Base-by-base conservation (phyloP, 1,140 invertebrate species). In the Bombus vancouverensis region DNA sequence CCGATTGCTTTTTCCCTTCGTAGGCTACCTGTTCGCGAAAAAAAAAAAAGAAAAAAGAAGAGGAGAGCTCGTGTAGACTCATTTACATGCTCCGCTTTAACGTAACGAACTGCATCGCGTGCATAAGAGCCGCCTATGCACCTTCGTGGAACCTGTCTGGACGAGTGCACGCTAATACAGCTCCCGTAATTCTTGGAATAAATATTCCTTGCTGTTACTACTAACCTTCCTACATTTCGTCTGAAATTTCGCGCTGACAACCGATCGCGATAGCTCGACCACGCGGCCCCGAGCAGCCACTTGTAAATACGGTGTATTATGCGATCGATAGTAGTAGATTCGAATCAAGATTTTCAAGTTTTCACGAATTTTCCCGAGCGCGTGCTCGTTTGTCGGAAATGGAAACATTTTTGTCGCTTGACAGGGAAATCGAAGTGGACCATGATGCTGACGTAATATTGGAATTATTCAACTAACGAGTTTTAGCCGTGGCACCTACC, bases 41-140 rank as follows among this genome's bases (percentile, higher is more conserved):
- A 10, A 2, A 2, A 12, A n/a, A 8, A 4, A 25, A 15, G 3
- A 3, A 28, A 22, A 34, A n/a, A 39, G 28, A 47, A 70, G 68
- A 80, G 83, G 78, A 68, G 57, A 57, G 44, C 74, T 73, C 62
- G 74, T 74, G 75, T 82, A 76, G 57, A 62, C 74, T 76, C 87
- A 82, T 86, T 89, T 89, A 81, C 87, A 86, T 86, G 83, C 62
- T 89, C 83, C 66, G 78, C 87, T 89, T 89, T 89, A 89, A 89
- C 87, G 80, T 79, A 86, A 86, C 76, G 78, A 86, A 86, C 87
- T 75, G 72, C 75, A 84, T 89, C 65, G 88, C 88, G 88, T 89
- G 88, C 70, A 76, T 59, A 75, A 75, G n/a, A 75, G 34, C 81
- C 53, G 78, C 82, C 37, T 73, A 81, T 79, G 72, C 87, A 79